Conservation (phyloP, 1,140 invertebrate genomes). For the Drosophila kanapiae region DNA sequence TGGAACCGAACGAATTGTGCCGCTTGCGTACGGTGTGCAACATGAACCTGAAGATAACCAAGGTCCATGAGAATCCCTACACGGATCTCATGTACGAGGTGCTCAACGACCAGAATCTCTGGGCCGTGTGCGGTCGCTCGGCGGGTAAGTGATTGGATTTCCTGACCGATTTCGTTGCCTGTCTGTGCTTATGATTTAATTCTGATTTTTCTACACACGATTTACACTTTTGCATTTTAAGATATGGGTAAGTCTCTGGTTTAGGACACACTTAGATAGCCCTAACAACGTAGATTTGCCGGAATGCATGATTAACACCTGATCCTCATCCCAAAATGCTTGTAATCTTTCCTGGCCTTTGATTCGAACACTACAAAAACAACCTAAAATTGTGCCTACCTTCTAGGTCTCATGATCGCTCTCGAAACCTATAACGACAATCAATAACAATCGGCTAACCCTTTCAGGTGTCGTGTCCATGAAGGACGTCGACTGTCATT, state of each 20-base stretch:
- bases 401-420: not conserved
- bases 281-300: slow-evolving; percentile 7
- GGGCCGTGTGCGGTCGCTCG: slow-evolving; percentile 95
- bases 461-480: slow-evolving; percentile 92
- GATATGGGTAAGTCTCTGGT: slow-evolving; percentile 68
- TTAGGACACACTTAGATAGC: slow-evolving; percentile 25
- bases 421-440: not conserved
- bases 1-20: slow-evolving; percentile 95
- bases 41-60: slow-evolving; percentile 91
- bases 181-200: slow-evolving; percentile 57
- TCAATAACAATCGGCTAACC: not conserved
- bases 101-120: slow-evolving; percentile 94
- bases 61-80: slow-evolving; percentile 85
- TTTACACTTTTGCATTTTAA: slow-evolving; percentile 58
- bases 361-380: slow-evolving; percentile 5
- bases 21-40: slow-evolving; percentile 95
- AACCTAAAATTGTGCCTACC: not conserved
- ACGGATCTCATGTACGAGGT: slow-evolving; percentile 96
- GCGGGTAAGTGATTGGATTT: slow-evolving; percentile 86
- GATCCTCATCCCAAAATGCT: not conserved
- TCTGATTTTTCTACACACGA: slow-evolving; percentile 63
- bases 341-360: slow-evolving; percentile 3
- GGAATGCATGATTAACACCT: slow-evolving; percentile 3
- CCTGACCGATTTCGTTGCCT: slow-evolving; percentile 6
- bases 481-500: slow-evolving; percentile 90